phyloP scores from a whole-genome alignment of 1,140 invertebrate species.

The Cherax quadricarinatus region DNA sequence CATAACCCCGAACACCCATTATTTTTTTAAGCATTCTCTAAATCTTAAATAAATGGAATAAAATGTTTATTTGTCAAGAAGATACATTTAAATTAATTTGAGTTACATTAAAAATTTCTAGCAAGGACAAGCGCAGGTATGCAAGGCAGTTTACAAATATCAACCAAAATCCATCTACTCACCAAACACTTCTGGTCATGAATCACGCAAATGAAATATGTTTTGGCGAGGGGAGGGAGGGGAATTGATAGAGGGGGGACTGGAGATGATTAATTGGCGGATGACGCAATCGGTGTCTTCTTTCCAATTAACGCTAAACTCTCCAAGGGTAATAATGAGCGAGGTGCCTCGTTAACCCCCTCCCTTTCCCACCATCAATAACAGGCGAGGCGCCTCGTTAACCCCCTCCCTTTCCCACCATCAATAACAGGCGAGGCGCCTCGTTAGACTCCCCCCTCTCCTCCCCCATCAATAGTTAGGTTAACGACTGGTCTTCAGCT shows the following conservation, averaged over 20 bases:
- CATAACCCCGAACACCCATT: too few relatives aligned
- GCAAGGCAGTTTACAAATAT: too few relatives aligned
- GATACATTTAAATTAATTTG: too few relatives aligned
- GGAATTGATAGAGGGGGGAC: neutral
- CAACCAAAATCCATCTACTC: too few relatives aligned
- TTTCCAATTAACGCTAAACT: slow-evolving; percentile 24
- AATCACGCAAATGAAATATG: too few relatives aligned
- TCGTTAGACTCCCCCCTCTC: neutral
- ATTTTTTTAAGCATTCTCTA: too few relatives aligned
- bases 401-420: neutral
- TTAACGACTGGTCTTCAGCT: slow-evolving; percentile 27
- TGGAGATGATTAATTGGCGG: neutral
- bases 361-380: too few relatives aligned
- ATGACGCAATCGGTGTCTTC: neutral
- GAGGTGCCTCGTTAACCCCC: neutral
- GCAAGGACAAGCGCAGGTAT: too few relatives aligned
- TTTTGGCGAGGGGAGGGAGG: neutral
- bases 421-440: neutral
- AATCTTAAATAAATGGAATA: too few relatives aligned
- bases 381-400: neutral
- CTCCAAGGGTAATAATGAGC: neutral
- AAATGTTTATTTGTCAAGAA: too few relatives aligned
- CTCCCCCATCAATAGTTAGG: neutral
- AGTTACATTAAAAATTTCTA: too few relatives aligned
- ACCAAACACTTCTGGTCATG: too few relatives aligned